These are phyloP conservation scores for Pluvialis apricaria DNA, from an alignment of 2,113 vertebrate genomes.

Conservation along the genomic window DNA sequence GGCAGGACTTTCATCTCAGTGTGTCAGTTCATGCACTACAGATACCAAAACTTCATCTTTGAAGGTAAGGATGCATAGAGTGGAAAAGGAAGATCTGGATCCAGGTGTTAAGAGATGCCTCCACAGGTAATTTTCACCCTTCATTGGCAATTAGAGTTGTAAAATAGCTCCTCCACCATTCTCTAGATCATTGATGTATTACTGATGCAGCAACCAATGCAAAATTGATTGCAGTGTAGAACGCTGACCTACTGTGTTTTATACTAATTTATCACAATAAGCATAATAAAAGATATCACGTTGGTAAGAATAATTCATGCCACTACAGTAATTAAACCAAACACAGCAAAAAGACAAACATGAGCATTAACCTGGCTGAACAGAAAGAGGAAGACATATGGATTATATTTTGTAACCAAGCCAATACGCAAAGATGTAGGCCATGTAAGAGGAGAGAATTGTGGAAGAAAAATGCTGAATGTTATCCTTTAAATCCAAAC, in stretches of 20 bases:
- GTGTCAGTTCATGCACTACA: neutral
- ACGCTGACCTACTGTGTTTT: neutral
- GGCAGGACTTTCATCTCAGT: neutral
- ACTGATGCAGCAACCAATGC: neutral
- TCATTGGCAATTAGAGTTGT: neutral
- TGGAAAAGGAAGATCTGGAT: neutral
- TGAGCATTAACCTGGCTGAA: neutral
- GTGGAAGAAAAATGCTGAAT: neutral
- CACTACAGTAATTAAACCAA: neutral
- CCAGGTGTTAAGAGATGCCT: neutral
- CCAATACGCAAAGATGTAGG: neutral
- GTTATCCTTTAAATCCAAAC: neutral
- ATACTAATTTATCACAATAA: neutral
- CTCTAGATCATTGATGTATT: neutral
- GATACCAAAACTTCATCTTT: neutral
- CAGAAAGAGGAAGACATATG: neutral
- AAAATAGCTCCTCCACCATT: neutral
- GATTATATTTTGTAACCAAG: neutral
- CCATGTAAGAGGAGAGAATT: accelerated
- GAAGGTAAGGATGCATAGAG: neutral
- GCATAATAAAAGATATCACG: neutral
- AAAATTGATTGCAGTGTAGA: neutral
- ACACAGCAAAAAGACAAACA: neutral
- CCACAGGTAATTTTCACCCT: neutral
- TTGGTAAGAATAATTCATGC: neutral